phyloP scores from a whole-genome alignment of 2,113 vertebrate genomes.

The Cryptomyrus ogoouensis region DNA sequence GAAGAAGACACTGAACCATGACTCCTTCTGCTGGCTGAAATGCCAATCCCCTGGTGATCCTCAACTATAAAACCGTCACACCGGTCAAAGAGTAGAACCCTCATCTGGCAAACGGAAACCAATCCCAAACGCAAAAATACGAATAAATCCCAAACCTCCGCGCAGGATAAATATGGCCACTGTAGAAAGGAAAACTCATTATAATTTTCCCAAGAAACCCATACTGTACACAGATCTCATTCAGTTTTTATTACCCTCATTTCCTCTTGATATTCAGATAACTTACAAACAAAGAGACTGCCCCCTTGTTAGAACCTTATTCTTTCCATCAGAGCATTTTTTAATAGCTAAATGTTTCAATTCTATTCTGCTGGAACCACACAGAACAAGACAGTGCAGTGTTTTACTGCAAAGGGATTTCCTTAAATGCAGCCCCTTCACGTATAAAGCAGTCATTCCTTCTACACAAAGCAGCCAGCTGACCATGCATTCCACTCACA shows the following conservation, averaged over 20 bases:
- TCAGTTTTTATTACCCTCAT: conserved; percentile 18
- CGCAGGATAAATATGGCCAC: background rate
- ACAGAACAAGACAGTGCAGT: conserved; percentile 44
- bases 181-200: background rate
- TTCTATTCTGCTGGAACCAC: conserved; percentile 37
- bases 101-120: background rate
- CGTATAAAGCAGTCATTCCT: conserved; percentile 41
- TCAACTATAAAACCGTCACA: background rate
- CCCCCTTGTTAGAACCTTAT: conserved; percentile 23
- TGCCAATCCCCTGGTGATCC: background rate
- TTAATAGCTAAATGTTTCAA: conserved; percentile 39
- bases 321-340: conserved; percentile 22
- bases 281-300: conserved; percentile 35
- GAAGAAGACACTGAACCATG: background rate
- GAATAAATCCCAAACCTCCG: background rate
- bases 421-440: conserved; percentile 44
- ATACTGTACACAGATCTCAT: conserved; percentile 13
- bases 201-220: conserved; percentile 23
- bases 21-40: background rate
- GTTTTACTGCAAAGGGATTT: conserved; percentile 51
- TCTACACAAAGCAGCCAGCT: conserved; percentile 31
- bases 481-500: background rate
- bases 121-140: background rate
- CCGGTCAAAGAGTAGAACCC: background rate
- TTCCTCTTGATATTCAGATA: conserved; percentile 42